Evolutionary conservation across 2,113 vertebrate genomes (phyloP), one percentile per base, ranked within the genome.

Genomic region (Seriola rivoliana): DNA sequence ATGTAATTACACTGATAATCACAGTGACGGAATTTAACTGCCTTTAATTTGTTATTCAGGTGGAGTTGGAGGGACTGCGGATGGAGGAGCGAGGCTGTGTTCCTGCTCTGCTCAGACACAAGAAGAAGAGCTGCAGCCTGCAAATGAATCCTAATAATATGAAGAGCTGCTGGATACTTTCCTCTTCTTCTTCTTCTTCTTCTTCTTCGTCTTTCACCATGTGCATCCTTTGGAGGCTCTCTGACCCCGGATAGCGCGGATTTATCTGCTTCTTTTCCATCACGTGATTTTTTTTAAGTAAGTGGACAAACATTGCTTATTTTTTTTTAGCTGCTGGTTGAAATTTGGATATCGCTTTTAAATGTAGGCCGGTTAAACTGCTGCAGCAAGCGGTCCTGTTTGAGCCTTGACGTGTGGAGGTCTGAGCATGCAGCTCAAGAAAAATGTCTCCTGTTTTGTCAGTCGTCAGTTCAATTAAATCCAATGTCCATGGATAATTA

Each of bases 41-140:
- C 85, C 89, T 92, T 91, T 95, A 95, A 95, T 95, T 92, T 93
- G 93, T 90, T 91, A 89, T 93, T 94, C 92, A 91, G 81, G 88
- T 91, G 78, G 84, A 91, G 80, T 88, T 87, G 87, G 85, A 90
- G 81, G 87, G 85, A 89, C 55, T 68, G 81, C 75, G 70, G 82
- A 83, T 81, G 84, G 83, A 87, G 91, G 42, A 88, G 79, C 80
- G 71, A 48, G 87, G 59, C 85, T 75, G 23, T n/a, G 84, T 46
- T 78, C 85, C 73, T 85, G 88, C 87, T 90, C 84, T n/a, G 71
- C 59, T 40, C 87, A 88, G 86, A 84, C 85, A 89, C 71, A 78
- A 78, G 80, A 82, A 64, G 68, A 29, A 76, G 78, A 82, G 79
- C 75, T 66, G 85, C 80, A 89, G 71, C 78, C 75, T 89, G 83